These are phyloP conservation scores for Amblyjoppa proteus DNA, from an alignment of 2,888 invertebrate species.

Conservation along the genomic window DNA sequence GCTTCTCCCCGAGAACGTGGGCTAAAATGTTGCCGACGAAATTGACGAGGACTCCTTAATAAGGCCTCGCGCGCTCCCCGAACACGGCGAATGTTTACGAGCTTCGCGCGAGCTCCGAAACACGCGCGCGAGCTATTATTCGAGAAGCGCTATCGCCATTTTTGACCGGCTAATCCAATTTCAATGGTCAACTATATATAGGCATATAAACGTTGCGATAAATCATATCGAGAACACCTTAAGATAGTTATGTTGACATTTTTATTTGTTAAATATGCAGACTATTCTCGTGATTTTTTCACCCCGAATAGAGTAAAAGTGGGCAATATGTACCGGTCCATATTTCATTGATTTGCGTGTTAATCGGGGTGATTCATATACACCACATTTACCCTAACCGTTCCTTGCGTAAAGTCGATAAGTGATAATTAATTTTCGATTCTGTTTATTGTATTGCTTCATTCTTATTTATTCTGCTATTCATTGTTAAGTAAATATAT, in stretches of 20 bases:
- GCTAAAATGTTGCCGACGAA: slow-evolving; percentile 76
- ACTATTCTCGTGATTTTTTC: slow-evolving; percentile 15
- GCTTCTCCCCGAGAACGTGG: slow-evolving; percentile 39
- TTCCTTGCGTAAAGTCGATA: background rate
- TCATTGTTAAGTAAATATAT: background rate
- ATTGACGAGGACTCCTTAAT: slow-evolving; percentile 80
- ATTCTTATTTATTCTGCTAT: background rate
- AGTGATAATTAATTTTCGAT: background rate
- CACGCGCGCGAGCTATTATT: slow-evolving; percentile 19
- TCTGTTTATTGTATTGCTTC: background rate
- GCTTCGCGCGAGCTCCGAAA: slow-evolving; percentile 36
- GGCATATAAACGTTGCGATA: slow-evolving; percentile 46
- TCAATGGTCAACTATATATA: slow-evolving; percentile 56
- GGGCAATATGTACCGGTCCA: no score
- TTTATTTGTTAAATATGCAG: background rate
- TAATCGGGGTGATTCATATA: no score
- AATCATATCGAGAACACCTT: slow-evolving; percentile 36
- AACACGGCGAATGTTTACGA: slow-evolving; percentile 36
- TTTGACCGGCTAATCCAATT: slow-evolving; percentile 62
- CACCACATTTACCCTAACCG: no score
- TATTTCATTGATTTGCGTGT: no score
- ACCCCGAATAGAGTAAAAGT: background rate
- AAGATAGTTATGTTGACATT: background rate
- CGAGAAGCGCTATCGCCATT: slow-evolving; percentile 38
- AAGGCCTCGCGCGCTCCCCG: slow-evolving; percentile 65